These are phyloP conservation scores for Synanthedon formicaeformis DNA, from an alignment of 2,888 invertebrate species.

Conservation along the genomic window DNA sequence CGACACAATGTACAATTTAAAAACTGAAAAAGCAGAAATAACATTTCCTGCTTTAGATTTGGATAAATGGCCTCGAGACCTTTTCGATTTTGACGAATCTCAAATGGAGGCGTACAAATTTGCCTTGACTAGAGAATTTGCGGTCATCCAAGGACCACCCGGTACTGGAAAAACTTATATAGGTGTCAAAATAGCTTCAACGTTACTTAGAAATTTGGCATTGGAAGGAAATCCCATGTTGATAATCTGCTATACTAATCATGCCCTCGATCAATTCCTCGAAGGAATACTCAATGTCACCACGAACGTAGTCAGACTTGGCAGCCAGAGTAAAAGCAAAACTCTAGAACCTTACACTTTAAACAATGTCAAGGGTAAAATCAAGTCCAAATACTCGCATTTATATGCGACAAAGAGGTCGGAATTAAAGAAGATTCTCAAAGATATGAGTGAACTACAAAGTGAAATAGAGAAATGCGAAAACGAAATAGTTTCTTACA, in stretches of 20 bases:
- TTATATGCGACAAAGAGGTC: constrained; percentile 37
- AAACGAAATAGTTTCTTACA: constrained; percentile 39
- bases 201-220: constrained; percentile 73
- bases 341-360: constrained; percentile 65
- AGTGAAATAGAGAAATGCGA: constrained; percentile 53
- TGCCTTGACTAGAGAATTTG: constrained; percentile 78
- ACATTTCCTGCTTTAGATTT: constrained; percentile 39
- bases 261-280: constrained; percentile 88
- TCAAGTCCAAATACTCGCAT: constrained; percentile 46
- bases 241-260: constrained; percentile 86
- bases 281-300: constrained; percentile 75
- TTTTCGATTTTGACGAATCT: constrained; percentile 72
- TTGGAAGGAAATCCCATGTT: constrained; percentile 75
- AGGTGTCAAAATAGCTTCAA: constrained; percentile 79
- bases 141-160: constrained; percentile 88
- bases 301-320: constrained; percentile 74
- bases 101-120: constrained; percentile 76
- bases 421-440: constrained; percentile 38
- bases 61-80: constrained; percentile 54
- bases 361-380: constrained; percentile 36
- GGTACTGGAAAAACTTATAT: constrained; percentile 89
- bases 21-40: constrained; percentile 26
- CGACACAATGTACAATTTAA: constrained; percentile 37
- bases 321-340: constrained; percentile 75
- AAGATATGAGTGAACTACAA: constrained; percentile 44